phyloP scores from a whole-genome alignment of 2,797 vertebrate species.

The Fistularia commersonii region DNA sequence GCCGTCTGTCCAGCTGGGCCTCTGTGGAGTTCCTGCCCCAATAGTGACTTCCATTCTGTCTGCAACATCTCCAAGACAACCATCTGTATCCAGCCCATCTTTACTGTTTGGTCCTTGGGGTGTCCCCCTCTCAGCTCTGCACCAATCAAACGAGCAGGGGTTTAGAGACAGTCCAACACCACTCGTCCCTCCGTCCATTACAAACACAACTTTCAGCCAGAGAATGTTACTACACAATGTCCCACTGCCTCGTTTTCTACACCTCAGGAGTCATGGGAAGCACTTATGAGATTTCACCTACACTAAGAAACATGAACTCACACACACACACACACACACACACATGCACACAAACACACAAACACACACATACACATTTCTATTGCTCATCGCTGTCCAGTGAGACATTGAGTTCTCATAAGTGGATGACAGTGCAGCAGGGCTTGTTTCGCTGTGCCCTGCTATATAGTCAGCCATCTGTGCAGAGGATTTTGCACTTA shows the following conservation, averaged over 20 bases:
- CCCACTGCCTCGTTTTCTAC: constrained; percentile 75
- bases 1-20: constrained; percentile 23
- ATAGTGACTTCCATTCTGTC: constrained; percentile 29
- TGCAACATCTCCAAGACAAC: constrained; percentile 27
- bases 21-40: constrained; percentile 18
- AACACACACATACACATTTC: constrained; percentile 7
- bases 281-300: constrained; percentile 57
- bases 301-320: constrained; percentile 22
- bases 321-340: constrained; percentile 11
- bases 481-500: constrained; percentile 71
- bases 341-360: constrained; percentile 5
- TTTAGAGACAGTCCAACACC: constrained; percentile 41
- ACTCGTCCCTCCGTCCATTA: constrained; percentile 14
- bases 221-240: constrained; percentile 77
- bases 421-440: constrained; percentile 35
- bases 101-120: constrained; percentile 44
- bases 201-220: constrained; percentile 64
- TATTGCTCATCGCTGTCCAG: constrained; percentile 32
- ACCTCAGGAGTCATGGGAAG: constrained; percentile 68
- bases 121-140: constrained; percentile 35
- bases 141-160: constrained; percentile 57
- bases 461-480: constrained; percentile 49
- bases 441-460: constrained; percentile 31
- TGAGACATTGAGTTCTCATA: constrained; percentile 32
- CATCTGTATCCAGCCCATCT: constrained; percentile 31